Evolutionary conservation across 2,113 vertebrate genomes (phyloP), one percentile per base, ranked within the genome.

Genomic region (Aldabrachelys gigantea): DNA sequence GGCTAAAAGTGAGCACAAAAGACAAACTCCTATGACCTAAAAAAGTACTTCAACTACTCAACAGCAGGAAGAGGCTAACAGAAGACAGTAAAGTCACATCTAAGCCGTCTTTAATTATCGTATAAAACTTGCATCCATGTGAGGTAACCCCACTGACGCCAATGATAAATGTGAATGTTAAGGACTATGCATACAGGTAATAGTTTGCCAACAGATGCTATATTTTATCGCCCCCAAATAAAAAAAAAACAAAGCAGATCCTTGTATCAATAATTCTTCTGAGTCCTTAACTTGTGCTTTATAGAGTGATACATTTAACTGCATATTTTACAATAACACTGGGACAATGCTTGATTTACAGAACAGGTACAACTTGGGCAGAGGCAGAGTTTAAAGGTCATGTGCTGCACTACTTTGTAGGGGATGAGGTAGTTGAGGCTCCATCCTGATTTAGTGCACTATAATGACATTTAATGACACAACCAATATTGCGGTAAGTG

Each of bases 31-130:
- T 22, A 22, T 38, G 38, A 41, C 38, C 38, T 72, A 38, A 76
- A 41, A 13, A 76, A 25, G 11, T 35, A 65, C 8, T n/a, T 65
- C 14, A 35, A n/a, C 14, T n/a, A 35, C 62, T 65, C 62, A 65
- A n/a, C 31, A 65, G 3, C 16, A 83, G 76, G 44, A 95, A 59
- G 21, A 41, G 76, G 14, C 3, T 50, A 5, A 24, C 14, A n/a
- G 76, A 81, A 8, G 1, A 9, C 0, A 17, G 52, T 29, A 85
- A 87, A 0, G 3, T 3, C 10, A 79, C 35, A 21, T 14, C 21
- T 2, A 10, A 0, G 2, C 53, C 47, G 13, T 2, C 0, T 0
- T n/a, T 83, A 19, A 29, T 72, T n/a, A 5, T 52, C 81, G 21
- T 57, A 16, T 10, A 82, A 65, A 41, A 31, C 38, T 76, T 35